These are phyloP conservation scores for Microctenopoma steveboyesi DNA, from an alignment of 2,797 vertebrate genomes.

Conservation along the genomic window DNA sequence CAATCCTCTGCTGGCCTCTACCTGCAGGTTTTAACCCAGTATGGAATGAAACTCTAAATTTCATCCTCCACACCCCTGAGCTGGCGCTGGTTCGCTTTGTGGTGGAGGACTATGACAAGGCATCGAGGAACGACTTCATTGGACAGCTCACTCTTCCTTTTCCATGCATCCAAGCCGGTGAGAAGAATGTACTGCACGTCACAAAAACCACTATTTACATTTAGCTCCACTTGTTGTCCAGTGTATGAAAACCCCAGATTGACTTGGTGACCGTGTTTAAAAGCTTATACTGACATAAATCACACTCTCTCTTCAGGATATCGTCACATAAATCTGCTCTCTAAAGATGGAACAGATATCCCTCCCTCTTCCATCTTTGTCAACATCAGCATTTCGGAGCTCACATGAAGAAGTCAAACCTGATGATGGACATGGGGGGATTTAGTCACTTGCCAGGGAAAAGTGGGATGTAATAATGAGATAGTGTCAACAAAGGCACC, in stretches of 20 bases:
- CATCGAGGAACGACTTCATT: conserved; percentile 89
- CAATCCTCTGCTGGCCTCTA: conserved; percentile 15
- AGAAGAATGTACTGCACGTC: conserved; percentile 20
- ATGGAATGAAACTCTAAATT: conserved; percentile 91
- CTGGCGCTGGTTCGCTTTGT: conserved; percentile 91
- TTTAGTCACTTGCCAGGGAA: background rate
- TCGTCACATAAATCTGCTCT: conserved; percentile 90
- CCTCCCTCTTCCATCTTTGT: conserved; percentile 91
- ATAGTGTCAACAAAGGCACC: too few species aligned
- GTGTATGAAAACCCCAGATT: background rate
- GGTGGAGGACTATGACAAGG: conserved; percentile 88
- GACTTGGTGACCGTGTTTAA: background rate
- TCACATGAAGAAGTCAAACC: conserved; percentile 37
- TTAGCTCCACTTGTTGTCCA: background rate
- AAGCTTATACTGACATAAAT: background rate
- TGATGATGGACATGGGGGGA: background rate
- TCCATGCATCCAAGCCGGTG: conserved; percentile 86
- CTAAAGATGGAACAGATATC: conserved; percentile 90
- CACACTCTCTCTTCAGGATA: conserved; percentile 79
- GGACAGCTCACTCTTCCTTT: conserved; percentile 91
- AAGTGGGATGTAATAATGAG: background rate
- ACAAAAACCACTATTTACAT: background rate
- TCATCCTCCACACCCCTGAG: conserved; percentile 87
- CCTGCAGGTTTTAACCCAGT: conserved; percentile 91
- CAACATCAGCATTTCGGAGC: conserved; percentile 83